Conservation (phyloP, 1,140 invertebrate species). For the Propsilocerus akamusi region DNA sequence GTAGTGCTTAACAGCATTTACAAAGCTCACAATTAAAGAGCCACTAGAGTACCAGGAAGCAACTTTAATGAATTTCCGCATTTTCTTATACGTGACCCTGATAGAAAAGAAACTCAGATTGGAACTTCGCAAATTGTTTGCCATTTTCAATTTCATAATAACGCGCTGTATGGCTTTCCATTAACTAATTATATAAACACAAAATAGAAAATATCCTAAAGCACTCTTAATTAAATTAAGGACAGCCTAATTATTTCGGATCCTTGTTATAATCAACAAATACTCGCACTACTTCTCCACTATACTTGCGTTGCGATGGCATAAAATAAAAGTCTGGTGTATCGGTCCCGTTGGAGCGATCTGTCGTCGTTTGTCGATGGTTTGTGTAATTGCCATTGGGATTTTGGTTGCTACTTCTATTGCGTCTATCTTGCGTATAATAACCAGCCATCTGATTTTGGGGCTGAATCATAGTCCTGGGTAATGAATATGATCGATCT, state of each 20-base stretch:
- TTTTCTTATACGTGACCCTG: no score
- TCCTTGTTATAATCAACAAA: conserved; percentile 65
- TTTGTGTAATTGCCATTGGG: conserved; percentile 12
- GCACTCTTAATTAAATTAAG: conserved; percentile 1
- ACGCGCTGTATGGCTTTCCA: background rate
- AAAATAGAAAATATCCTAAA: background rate
- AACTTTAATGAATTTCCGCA: no score
- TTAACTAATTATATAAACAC: no score
- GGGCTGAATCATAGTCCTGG: conserved; percentile 19
- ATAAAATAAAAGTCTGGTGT: conserved; percentile 86
- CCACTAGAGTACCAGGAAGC: no score
- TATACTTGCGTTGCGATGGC: conserved; percentile 83
- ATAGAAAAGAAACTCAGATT: no score
- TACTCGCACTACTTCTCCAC: conserved; percentile 78
- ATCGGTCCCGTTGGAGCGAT: conserved; percentile 21
- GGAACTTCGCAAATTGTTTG: no score
- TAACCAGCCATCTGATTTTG: conserved; percentile 23
- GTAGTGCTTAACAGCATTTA: no score
- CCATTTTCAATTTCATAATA: background rate
- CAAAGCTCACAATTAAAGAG: no score
- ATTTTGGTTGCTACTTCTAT: conserved; percentile 7
- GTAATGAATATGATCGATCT: conserved; percentile 21
- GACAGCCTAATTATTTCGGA: conserved; percentile 26
- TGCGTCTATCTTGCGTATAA: conserved; percentile 17
- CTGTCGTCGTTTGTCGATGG: conserved; percentile 9